Base-by-base conservation (phyloP, 2,797 vertebrate genomes). In the Amazona finschi region DNA sequence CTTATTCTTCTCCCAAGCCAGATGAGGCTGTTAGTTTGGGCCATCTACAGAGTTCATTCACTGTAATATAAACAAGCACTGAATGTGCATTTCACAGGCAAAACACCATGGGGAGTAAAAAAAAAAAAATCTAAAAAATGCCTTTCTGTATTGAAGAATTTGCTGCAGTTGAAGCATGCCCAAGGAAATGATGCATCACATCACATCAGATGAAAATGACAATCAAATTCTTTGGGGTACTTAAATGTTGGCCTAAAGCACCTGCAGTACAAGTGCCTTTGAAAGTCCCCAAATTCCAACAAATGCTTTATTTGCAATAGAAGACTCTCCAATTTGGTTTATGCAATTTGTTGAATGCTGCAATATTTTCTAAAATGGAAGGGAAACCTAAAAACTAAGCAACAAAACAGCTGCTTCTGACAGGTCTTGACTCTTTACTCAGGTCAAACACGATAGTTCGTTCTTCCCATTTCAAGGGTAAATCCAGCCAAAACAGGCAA, bases 131-230 rank as follows among this genome's bases (percentile, higher is more conserved):
- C 14, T 8, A 44, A 17, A 4, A 75, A 71, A 30, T 9, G 9
- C 9, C 85, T 95, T 87, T 62, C 70, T 64, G 11, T 84, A 14
- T 76, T 81, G 50, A 91, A 70, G 78, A 90, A 89, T 87, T 94
- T 65, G 53, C 53, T 92, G 65, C 25, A 65, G 62, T 39, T 93
- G 73, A 91, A 92, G 20, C 79, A 81, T 31, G 62, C 16, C 67
- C 19, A 47, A 89, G 53, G 71, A 93, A 95, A 64, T 46, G 36
- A 84, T 55, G 14, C 44, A 38, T 60, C 46, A 41, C 28, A 36
- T 67, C 77, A 73, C 11, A 15, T 78, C 41, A 73, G 36, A 36
- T 10, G 73, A 92, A 65, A 86, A 84, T 69, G 50, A 41, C 73
- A 73, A 50, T 57, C 6, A 2, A 25, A 50, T 93, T 89, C 6